A percentile compares a stretch with the other conserved stretches of the same genome.
Evolutionary conservation across 2,888 invertebrate genomes (phyloP).

Genomic region (Yponomeuta plumbellus): DNA sequence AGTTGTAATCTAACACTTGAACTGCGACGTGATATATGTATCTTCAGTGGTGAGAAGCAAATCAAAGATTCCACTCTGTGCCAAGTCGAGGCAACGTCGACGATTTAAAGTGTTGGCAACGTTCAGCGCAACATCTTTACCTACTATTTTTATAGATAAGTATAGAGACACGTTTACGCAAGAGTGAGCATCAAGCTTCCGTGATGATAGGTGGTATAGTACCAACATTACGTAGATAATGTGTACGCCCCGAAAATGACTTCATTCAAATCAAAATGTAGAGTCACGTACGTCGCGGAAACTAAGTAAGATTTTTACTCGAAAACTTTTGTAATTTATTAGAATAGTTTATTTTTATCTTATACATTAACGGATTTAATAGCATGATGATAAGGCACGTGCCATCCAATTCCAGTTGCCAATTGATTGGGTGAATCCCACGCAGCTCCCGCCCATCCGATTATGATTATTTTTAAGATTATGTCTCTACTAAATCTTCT

Average conservation of each 20-base stretch:
- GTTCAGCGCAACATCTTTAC: constrained; percentile 48
- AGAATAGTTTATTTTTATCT: constrained; percentile 9
- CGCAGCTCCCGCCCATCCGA: constrained; percentile 9
- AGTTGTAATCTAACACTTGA: neutral
- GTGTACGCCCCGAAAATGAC: neutral
- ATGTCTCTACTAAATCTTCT: neutral
- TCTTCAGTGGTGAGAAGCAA: constrained; percentile 61
- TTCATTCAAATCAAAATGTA: neutral
- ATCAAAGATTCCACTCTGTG: constrained; percentile 59
- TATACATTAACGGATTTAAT: constrained; percentile 13
- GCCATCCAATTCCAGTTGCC: constrained; percentile 12
- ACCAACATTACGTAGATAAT: neutral
- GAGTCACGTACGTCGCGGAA: neutral
- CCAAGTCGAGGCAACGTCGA: constrained; percentile 45
- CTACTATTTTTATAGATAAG: constrained; percentile 16
- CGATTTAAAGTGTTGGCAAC: constrained; percentile 63
- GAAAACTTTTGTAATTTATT: neutral
- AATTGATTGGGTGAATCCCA: constrained; percentile 12
- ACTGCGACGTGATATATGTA: constrained; percentile 4
- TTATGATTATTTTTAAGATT: neutral
- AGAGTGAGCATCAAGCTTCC: neutral
- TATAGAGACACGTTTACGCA: neutral
- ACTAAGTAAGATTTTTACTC: neutral
- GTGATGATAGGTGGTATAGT: neutral
- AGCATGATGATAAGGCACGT: constrained; percentile 17